Conservation (phyloP, 2,797 vertebrate species). For the Meda fulgida region DNA sequence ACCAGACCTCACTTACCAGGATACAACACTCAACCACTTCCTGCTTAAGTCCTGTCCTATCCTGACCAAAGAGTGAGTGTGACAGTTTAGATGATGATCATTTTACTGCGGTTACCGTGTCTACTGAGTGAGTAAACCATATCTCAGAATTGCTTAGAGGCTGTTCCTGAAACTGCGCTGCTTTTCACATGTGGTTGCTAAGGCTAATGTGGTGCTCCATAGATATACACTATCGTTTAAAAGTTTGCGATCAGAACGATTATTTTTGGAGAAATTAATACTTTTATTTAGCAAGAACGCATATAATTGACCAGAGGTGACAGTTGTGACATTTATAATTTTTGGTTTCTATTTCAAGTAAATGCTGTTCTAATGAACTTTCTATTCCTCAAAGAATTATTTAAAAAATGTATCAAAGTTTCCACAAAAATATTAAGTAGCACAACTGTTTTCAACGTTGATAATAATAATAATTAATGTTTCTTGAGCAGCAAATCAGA, state of each 20-base stretch:
- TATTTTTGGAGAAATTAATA: not conserved
- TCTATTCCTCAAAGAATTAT: not conserved
- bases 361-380: not conserved
- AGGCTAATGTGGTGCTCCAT: not conserved
- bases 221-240: not conserved
- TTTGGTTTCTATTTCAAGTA: not conserved
- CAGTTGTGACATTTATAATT: not conserved
- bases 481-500: too few relatives aligned
- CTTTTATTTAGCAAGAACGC: not conserved
- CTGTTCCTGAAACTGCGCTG: not conserved
- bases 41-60: constrained; percentile 92
- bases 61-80: constrained; percentile 96
- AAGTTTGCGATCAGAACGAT: not conserved
- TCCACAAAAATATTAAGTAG: not conserved
- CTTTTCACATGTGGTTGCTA: constrained; percentile 4
- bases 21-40: constrained; percentile 86
- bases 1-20: constrained; percentile 87
- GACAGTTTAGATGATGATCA: constrained; percentile 62
- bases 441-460: too few relatives aligned
- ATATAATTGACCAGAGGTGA: not conserved
- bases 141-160: constrained; percentile 7
- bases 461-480: too few relatives aligned
- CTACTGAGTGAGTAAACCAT: not conserved
- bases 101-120: not conserved
- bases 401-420: not conserved